These are phyloP conservation scores for western clawed frog (Xenopus tropicalis) DNA, from an alignment of 2,113 vertebrate genomes.

Conservation along the genomic window UCB_Xtro_10.0 CM004452.2:5102001-5102500, in stretches of 20 bases:
- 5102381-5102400: background rate
- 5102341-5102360: slow-evolving; percentile 32
- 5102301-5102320: slow-evolving; percentile 22
- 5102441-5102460: background rate
- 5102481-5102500: background rate
- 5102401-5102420: slow-evolving; percentile 2
- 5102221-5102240: slow-evolving; percentile 30
- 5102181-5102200: slow-evolving; percentile 14
- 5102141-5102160: no score
- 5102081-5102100: no score
- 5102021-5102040: no score
- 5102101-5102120: no score
- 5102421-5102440: background rate
- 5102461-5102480: background rate
- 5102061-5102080: no score
- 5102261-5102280: slow-evolving; percentile 26
- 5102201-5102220: slow-evolving; percentile 14
- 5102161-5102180: background rate
- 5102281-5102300: slow-evolving; percentile 38
- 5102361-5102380: background rate
- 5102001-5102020: no score
- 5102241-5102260: slow-evolving; percentile 41
- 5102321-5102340: slow-evolving; percentile 13
- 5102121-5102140: no score
- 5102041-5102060: no score